Conservation (phyloP, 37 sponge, comb jelly and placozoan genomes). For the Agelas oroides region DNA sequence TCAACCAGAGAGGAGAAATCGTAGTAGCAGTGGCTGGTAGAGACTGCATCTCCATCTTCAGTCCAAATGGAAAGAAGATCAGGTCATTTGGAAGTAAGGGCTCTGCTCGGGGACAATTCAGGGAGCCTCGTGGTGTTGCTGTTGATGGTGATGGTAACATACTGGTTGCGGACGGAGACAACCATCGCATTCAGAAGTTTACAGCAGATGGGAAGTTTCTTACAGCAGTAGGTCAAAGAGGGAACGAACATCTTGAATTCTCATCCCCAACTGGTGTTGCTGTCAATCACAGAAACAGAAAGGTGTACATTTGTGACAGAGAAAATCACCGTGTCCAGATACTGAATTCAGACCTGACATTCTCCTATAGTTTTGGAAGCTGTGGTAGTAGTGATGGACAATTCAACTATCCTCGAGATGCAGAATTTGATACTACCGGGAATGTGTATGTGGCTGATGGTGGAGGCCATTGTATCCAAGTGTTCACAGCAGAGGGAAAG, state of each 20-base stretch:
- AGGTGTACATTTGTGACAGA: slow-evolving; percentile 43
- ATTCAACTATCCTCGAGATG: slow-evolving; percentile 44
- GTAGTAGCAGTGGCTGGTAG: background rate
- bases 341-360: slow-evolving; percentile 56
- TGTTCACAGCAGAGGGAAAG: no score
- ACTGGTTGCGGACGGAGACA: slow-evolving; percentile 7
- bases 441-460: no score
- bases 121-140: background rate
- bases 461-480: no score
- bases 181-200: slow-evolving; percentile 59
- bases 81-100: slow-evolving; percentile 7
- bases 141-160: slow-evolving; percentile 30
- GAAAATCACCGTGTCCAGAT: slow-evolving; percentile 46
- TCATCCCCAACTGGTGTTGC: slow-evolving; percentile 39
- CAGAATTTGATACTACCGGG: no score
- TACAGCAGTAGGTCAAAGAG: slow-evolving; percentile 18
- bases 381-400: slow-evolving; percentile 31
- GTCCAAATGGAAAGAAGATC: slow-evolving; percentile 8
- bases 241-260: slow-evolving; percentile 28
- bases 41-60: slow-evolving; percentile 31
- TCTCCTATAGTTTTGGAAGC: slow-evolving; percentile 45
- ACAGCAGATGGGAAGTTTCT: slow-evolving; percentile 44
- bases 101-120: background rate
- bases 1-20: no score
- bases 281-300: slow-evolving; percentile 18